These are phyloP conservation scores for Agapostemon virescens DNA, from an alignment of 2,888 invertebrate genomes.

Conservation along the genomic window DNA sequence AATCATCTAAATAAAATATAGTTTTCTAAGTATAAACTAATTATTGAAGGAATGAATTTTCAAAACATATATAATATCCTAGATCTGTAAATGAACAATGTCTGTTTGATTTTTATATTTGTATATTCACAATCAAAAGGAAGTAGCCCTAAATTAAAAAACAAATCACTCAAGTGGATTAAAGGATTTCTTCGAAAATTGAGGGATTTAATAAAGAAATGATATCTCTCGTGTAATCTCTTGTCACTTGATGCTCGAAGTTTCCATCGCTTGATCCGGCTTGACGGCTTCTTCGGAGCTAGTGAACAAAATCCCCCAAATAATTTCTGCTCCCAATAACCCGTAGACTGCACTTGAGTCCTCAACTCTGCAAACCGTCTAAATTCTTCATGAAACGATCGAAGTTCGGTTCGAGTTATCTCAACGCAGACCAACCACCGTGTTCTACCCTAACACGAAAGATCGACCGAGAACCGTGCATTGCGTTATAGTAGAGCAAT, in stretches of 20 bases:
- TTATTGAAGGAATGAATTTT: too few relatives aligned
- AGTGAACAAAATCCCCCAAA: background rate
- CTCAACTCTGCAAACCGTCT: background rate
- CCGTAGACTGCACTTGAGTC: background rate
- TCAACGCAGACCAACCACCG: background rate
- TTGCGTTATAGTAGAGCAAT: background rate
- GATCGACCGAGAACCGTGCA: background rate
- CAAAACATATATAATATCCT: too few relatives aligned
- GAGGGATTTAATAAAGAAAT: background rate
- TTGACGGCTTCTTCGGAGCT: background rate
- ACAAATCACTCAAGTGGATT: background rate
- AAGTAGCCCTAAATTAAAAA: background rate
- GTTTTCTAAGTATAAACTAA: background rate
- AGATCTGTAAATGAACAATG: too few relatives aligned
- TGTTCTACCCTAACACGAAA: background rate
- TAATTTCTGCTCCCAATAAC: constrained; percentile 8
- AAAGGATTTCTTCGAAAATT: background rate
- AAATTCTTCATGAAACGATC: constrained; percentile 22
- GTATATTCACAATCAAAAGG: background rate
- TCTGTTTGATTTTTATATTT: background rate
- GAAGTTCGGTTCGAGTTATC: background rate
- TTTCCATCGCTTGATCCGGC: background rate
- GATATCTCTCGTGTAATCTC: background rate
- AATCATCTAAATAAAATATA: background rate
- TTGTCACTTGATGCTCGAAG: background rate